Evolutionary conservation across 2,888 invertebrate genomes (phyloP), one percentile per base, ranked within the genome.

Genomic region (Callinectes sapidus): DNA sequence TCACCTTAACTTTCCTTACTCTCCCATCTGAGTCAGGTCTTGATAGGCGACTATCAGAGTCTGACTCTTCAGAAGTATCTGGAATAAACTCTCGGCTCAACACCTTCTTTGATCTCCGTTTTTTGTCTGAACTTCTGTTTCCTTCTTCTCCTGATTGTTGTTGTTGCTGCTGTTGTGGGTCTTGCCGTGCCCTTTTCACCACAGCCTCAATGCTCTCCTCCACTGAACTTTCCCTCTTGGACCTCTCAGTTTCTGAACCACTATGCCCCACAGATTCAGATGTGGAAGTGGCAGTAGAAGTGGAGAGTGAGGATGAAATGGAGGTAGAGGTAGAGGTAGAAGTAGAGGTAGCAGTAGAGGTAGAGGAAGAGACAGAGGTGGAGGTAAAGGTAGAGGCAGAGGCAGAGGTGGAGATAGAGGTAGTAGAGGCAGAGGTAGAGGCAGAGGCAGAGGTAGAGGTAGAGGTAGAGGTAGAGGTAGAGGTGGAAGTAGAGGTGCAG

Each of bases 131-230:
- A 23, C 66, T 23, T n/a, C 90, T 93, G 16, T 54, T 28, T 35
- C 39, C 55, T 16, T 90, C 92, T 81, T 91, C 91, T 16, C 23
- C 35, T 90, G 61, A 23, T 13, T 32, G 42, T 18, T 61, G 61
- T 3, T 61, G 71, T 16, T 81, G 81, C 32, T 89, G 35, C 0
- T 77, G 87, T 5, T 85, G 54, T 39, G 92, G 92, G 55, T 93
- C 94, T 55, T 92, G 92, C 18, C 94, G 89, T 23, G 94, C 93
- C 81, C 92, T 85, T 48, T 93, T 92, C 32, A 94, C 89, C 32
- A 94, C 94, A 61, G 94, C 92, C 87, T 94, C 94, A 61, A 94
- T 94, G 88, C 93, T 94, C 66, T 93, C 93, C 23, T 93, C 94
- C 18, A 94, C 94, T 28, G 93, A 93, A 61, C 91, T 89, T 28